These are phyloP conservation scores for Tillus elongatus DNA, from an alignment of 2,888 invertebrate genomes.

Conservation along the genomic window DNA sequence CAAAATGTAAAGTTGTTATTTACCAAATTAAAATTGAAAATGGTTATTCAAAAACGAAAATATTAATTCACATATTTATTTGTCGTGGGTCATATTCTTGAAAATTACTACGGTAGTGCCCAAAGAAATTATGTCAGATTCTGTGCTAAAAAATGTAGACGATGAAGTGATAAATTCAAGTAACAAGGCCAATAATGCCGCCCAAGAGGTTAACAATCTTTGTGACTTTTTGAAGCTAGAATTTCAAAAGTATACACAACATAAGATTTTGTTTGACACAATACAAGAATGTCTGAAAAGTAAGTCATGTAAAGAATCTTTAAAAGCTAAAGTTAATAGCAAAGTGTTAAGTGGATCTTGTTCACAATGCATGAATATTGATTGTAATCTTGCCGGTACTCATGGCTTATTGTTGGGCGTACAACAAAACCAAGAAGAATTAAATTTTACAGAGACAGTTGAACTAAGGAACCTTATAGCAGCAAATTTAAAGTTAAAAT, in stretches of 20 bases:
- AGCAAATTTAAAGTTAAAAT: too few relatives aligned
- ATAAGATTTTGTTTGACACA: slow-evolving; percentile 28
- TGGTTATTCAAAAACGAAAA: too few relatives aligned
- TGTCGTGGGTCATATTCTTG: too few relatives aligned
- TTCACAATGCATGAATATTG: slow-evolving; percentile 3
- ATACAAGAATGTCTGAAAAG: slow-evolving; percentile 25
- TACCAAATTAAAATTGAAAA: too few relatives aligned
- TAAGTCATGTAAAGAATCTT: slow-evolving; percentile 4
- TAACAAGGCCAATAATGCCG: slow-evolving; percentile 17
- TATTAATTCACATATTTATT: too few relatives aligned
- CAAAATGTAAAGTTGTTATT: too few relatives aligned
- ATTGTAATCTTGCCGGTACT: too few relatives aligned
- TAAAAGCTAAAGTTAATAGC: slow-evolving; percentile 7
- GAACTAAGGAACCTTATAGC: slow-evolving; percentile 7
- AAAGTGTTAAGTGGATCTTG: neutral
- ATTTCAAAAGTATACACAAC: slow-evolving; percentile 25
- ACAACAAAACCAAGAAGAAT: slow-evolving; percentile 1
- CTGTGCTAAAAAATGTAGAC: too few relatives aligned
- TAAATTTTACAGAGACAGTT: slow-evolving; percentile 10
- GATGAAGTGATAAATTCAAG: too few relatives aligned
- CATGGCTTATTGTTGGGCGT: too few relatives aligned
- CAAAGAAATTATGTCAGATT: too few relatives aligned
- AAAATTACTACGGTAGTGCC: too few relatives aligned
- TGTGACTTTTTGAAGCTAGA: slow-evolving; percentile 28
- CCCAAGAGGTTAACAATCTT: slow-evolving; percentile 28